These are phyloP conservation scores for Nomia melanderi DNA, from an alignment of 1,140 invertebrate species.

Conservation along the genomic window DNA sequence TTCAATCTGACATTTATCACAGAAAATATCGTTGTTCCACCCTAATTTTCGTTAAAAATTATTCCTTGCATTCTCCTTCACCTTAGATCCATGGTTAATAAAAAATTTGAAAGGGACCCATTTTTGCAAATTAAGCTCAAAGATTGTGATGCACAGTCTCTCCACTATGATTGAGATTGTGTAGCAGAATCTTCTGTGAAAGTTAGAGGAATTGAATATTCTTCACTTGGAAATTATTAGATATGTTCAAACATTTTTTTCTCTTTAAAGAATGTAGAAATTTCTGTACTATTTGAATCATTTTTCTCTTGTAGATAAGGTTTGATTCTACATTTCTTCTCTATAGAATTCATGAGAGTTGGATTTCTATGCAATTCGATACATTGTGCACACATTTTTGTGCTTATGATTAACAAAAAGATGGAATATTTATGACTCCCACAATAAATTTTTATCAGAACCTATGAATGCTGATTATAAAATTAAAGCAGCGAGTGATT, in stretches of 20 bases:
- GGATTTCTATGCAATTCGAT: not conserved
- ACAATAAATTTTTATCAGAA: constrained; percentile 11
- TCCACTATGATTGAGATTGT: constrained; percentile 41
- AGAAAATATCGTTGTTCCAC: constrained; percentile 82
- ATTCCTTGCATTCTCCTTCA: constrained; percentile 80
- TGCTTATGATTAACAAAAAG: constrained; percentile 13
- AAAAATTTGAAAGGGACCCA: constrained; percentile 85
- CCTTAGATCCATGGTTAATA: constrained; percentile 75
- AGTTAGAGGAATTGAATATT: constrained; percentile 25
- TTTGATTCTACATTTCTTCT: not conserved
- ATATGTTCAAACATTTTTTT: constrained; percentile 40
- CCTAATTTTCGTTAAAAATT: constrained; percentile 76
- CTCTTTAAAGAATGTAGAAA: constrained; percentile 3
- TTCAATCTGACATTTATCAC: constrained; percentile 81
- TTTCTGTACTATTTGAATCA: constrained; percentile 50
- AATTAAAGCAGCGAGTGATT: constrained; percentile 6
- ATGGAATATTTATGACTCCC: constrained; percentile 12
- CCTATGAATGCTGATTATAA: constrained; percentile 20
- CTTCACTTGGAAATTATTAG: constrained; percentile 30
- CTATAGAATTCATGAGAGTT: constrained; percentile 5
- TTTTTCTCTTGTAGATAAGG: constrained; percentile 26
- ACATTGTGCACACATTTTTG: constrained; percentile 22
- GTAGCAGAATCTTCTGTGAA: constrained; percentile 15
- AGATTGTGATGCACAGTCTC: constrained; percentile 75
- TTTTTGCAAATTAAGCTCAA: constrained; percentile 87